These are phyloP conservation scores for Lithobius niger DNA, from an alignment of 1,140 invertebrate genomes.

Conservation along the genomic window DNA sequence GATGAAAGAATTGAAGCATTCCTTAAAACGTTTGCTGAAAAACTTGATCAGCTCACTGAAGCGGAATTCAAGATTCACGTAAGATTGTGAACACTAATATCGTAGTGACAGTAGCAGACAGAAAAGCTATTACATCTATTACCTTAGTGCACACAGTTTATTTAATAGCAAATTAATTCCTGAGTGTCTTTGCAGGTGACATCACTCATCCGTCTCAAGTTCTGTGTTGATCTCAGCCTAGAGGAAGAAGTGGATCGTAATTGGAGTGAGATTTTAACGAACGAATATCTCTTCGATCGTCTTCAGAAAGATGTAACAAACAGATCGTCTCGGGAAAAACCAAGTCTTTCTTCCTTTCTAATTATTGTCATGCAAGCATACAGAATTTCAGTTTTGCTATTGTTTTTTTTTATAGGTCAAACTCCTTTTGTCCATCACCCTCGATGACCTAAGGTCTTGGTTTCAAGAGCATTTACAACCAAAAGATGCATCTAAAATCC, in stretches of 20 bases:
- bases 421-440: slow-evolving; percentile 4
- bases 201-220: slow-evolving; percentile 55
- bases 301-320: slow-evolving; percentile 12
- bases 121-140: too few relatives aligned
- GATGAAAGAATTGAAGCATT: slow-evolving; percentile 61
- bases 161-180: too few relatives aligned
- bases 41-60: slow-evolving; percentile 40
- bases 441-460: slow-evolving; percentile 6
- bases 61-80: slow-evolving; percentile 44
- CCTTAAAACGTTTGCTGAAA: slow-evolving; percentile 46
- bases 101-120: too few relatives aligned
- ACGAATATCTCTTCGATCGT: slow-evolving; percentile 19
- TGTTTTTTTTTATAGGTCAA: slow-evolving; percentile 8
- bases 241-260: slow-evolving; percentile 49
- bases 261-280: slow-evolving; percentile 17
- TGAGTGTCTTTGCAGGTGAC: slow-evolving; percentile 11
- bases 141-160: too few relatives aligned
- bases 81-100: too few relatives aligned
- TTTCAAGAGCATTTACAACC: slow-evolving; percentile 1
- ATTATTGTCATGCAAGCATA: slow-evolving; percentile 5
- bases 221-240: slow-evolving; percentile 51
- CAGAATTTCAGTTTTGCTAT: slow-evolving; percentile 5
- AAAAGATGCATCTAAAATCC: not conserved
- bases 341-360: slow-evolving; percentile 13
- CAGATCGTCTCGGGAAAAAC: slow-evolving; percentile 4